phyloP scores from a whole-genome alignment of 2,888 invertebrate genomes.

The Molanna angustata region DNA sequence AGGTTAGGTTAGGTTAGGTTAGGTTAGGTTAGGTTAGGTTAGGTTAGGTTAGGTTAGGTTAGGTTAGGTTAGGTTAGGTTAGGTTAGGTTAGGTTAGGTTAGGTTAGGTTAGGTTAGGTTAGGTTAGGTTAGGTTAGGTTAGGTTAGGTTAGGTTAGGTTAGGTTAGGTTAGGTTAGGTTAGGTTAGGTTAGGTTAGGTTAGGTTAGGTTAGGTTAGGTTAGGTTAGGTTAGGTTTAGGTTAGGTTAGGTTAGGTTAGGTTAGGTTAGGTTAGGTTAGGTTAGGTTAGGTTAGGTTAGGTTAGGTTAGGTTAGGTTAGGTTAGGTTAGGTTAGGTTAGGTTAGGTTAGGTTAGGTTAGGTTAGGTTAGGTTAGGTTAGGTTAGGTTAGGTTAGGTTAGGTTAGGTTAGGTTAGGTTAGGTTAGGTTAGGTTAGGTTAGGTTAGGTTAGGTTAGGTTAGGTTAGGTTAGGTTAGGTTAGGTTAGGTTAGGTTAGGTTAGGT shows the following conservation, averaged over 20 bases:
- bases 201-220: constrained; percentile 10
- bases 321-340: constrained; percentile 11
- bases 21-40: constrained; percentile 11
- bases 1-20: constrained; percentile 11
- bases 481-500: constrained; percentile 17
- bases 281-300: constrained; percentile 10
- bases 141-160: constrained; percentile 11
- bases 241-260: constrained; percentile 11
- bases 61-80: constrained; percentile 11
- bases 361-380: constrained; percentile 11
- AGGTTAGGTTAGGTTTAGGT: constrained; percentile 11
- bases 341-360: constrained; percentile 10
- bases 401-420: constrained; percentile 11
- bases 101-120: constrained; percentile 11
- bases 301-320: constrained; percentile 11
- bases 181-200: constrained; percentile 11
- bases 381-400: constrained; percentile 10
- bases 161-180: constrained; percentile 10
- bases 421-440: constrained; percentile 11
- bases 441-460: constrained; percentile 10
- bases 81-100: constrained; percentile 8
- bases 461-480: constrained; percentile 10
- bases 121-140: constrained; percentile 11
- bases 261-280: constrained; percentile 11
- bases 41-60: constrained; percentile 10